Evolutionary conservation across 2,888 invertebrate species (phyloP).

Genomic region (Epinotia brunnichana): DNA sequence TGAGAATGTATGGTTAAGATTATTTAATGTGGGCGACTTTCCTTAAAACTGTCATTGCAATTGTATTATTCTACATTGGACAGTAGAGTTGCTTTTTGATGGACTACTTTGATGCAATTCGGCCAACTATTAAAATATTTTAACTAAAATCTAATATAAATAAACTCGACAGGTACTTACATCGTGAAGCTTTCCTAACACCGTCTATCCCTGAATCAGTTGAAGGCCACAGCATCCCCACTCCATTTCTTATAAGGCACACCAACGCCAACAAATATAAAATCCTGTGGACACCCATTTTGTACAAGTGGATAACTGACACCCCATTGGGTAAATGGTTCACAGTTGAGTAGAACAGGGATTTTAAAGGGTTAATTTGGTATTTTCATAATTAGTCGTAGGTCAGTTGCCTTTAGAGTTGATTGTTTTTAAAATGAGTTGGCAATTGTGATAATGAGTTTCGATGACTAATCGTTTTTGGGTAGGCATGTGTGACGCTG

Average conservation of each 20-base stretch:
- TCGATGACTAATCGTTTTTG: constrained; percentile 2
- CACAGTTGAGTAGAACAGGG: constrained; percentile 12
- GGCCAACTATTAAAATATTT: no score
- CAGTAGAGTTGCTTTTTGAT: no score
- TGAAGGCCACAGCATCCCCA: constrained; percentile 56
- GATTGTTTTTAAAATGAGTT: constrained; percentile 25
- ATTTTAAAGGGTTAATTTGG: constrained; percentile 44
- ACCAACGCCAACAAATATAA: constrained; percentile 48
- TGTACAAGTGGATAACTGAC: constrained; percentile 32
- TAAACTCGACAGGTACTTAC: constrained; percentile 60
- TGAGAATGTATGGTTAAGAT: no score
- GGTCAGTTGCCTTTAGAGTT: constrained; percentile 70
- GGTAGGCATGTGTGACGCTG: background rate
- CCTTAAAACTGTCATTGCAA: no score
- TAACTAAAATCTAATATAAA: background rate
- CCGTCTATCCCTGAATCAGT: constrained; percentile 61
- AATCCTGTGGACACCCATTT: constrained; percentile 55
- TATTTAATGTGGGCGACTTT: no score
- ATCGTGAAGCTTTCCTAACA: constrained; percentile 72
- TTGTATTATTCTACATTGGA: no score
- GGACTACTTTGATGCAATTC: no score
- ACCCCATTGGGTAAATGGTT: constrained; percentile 45
- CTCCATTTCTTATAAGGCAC: constrained; percentile 42
- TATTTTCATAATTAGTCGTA: constrained; percentile 58
- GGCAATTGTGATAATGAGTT: background rate